Evolutionary conservation across 1,140 invertebrate species (phyloP), one percentile per base, ranked within the genome.

Genomic region (Calliphora vicina): DNA sequence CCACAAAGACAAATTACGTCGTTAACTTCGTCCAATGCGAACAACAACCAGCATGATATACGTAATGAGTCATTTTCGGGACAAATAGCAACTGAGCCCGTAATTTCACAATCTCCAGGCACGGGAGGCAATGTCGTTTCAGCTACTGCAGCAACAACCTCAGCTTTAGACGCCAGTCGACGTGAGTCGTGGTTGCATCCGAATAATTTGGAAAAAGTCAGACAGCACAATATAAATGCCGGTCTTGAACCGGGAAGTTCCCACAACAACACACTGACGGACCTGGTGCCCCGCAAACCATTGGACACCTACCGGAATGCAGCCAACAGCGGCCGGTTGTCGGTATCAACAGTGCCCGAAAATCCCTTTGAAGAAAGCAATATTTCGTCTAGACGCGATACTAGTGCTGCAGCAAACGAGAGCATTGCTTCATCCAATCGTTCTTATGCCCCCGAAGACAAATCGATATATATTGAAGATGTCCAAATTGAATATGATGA

Each of bases 141-240:
- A 10, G n/a, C n/a, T 10, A 57, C 5, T 43, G 81, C 23, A n/a
- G 23, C 84, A 0, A 6, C 74, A 23, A 12, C 42, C 1, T 72
- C 80, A 26, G 25, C 23, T 1, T 81, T 42, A 13, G 84, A 85
- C 45, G 35, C 83, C 15, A 87, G 85, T 29, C 85, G 88, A 0
- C 86, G 90, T 5, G 90, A 89, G 71, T 91, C 90, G 0, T 91
- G 90, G 90, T 80, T 91, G 27, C 88, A 90, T 85, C 87, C 89
- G 0, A 90, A 90, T 67, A 88, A 90, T 26, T 84, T 90, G 43
- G 87, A 87, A 50, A 88, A 86, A 78, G 86, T 89, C 13, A 87
- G 88, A 0, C 88, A 90, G 81, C 88, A 88, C 26, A 89, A 89
- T 83, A 76, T 89, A n/a, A 85, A 88, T 76, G 81, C 85, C 0